These are phyloP conservation scores for Amorpha juglandis DNA, from an alignment of 2,888 invertebrate species.

Conservation along the genomic window DNA sequence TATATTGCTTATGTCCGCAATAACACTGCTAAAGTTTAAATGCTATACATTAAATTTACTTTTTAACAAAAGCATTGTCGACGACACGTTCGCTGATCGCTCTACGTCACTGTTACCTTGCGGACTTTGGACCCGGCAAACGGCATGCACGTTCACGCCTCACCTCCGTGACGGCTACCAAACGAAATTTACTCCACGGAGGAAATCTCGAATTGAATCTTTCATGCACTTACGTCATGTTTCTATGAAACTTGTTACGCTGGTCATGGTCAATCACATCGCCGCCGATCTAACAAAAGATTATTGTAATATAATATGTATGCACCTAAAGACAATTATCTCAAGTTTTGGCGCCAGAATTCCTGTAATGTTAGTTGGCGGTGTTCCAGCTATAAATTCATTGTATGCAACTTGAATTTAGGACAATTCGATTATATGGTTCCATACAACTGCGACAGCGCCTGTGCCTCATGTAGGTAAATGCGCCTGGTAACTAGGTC, in stretches of 20 bases:
- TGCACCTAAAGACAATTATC: background rate
- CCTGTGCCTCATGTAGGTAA: slow-evolving; percentile 21
- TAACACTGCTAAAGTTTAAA: background rate
- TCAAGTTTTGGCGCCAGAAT: slow-evolving; percentile 49
- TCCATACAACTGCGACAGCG: background rate
- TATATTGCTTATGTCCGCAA: background rate
- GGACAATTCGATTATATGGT: slow-evolving; percentile 40
- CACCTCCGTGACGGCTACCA: slow-evolving; percentile 55
- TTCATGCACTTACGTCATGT: slow-evolving; percentile 29
- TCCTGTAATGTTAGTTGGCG: slow-evolving; percentile 47
- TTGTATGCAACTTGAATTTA: slow-evolving; percentile 47
- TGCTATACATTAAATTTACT: background rate
- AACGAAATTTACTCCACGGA: slow-evolving; percentile 28
- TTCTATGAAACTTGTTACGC: slow-evolving; percentile 29
- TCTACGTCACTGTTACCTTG: slow-evolving; percentile 68
- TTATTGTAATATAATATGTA: too few species aligned
- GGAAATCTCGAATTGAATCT: slow-evolving; percentile 15
- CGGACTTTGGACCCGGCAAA: slow-evolving; percentile 81
- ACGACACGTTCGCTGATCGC: slow-evolving; percentile 60
- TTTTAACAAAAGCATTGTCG: slow-evolving; percentile 55
- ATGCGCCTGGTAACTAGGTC: slow-evolving; percentile 13
- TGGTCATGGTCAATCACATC: slow-evolving; percentile 34
- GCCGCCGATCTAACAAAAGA: background rate
- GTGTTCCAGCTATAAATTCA: slow-evolving; percentile 44
- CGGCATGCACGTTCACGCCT: slow-evolving; percentile 57